A percentile compares a stretch with the other conserved stretches of the same genome.
Conservation (phyloP, 37 sponge, comb jelly and placozoan species). For the Chondrosia reniformis region DNA sequence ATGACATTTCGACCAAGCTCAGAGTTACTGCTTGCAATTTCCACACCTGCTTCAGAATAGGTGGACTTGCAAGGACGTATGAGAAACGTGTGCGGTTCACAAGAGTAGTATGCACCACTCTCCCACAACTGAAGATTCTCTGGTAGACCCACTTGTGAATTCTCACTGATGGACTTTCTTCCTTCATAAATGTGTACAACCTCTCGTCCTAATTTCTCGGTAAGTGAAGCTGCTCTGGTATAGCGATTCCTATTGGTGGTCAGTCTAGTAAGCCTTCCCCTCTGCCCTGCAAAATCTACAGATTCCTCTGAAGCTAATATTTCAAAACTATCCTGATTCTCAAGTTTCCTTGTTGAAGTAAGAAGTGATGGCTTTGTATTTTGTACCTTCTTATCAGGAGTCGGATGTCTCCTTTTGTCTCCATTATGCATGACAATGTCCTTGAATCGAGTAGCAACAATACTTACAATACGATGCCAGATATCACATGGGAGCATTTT, state of each 20-base stretch:
- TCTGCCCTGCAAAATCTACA: too few species aligned
- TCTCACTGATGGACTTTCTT: neutral
- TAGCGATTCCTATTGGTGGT: neutral
- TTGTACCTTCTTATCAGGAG: too few species aligned
- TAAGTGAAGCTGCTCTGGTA: neutral
- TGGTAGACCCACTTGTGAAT: neutral
- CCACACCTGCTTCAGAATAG: constrained; percentile 39
- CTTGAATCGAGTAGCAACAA: constrained; percentile 25
- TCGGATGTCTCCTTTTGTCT: too few species aligned
- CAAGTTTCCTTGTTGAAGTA: too few species aligned
- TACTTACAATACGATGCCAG: constrained; percentile 53
- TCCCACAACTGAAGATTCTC: neutral
- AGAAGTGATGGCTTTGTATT: too few species aligned
- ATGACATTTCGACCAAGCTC: constrained; percentile 32
- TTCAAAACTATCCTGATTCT: too few species aligned
- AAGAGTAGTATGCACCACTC: neutral
- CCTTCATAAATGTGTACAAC: neutral
- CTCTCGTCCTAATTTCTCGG: constrained; percentile 3
- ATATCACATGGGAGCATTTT: constrained; percentile 55
- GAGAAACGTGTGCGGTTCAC: neutral
- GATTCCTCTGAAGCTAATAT: too few species aligned
- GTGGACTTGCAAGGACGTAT: neutral
- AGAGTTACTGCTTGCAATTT: constrained; percentile 42
- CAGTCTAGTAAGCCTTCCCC: too few species aligned
- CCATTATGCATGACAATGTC: too few species aligned